Evolutionary conservation across 2,888 invertebrate genomes (phyloP), one percentile per base, ranked within the genome.

Genomic region (Drosophila subquinaria): DNA sequence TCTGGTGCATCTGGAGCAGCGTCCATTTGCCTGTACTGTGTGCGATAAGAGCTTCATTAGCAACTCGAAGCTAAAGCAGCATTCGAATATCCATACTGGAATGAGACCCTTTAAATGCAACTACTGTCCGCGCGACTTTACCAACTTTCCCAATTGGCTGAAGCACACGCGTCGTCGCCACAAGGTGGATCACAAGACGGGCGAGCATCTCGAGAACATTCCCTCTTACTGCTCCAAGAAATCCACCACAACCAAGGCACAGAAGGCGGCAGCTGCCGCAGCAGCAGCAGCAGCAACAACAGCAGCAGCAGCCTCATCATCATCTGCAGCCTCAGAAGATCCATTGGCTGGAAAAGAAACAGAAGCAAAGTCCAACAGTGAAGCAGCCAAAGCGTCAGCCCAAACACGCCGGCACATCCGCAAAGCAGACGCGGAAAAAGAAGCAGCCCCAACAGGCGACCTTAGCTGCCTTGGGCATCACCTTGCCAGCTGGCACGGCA

Each of bases 141-240:
- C 94, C 11, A 94, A 94, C 81, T 94, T 94, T 81, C 94, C 94
- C 11, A 95, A 95, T 81, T 94, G 94, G 94, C 87, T 94, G 48
- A 95, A 95, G 81, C 95, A 95, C 72, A 94, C 94, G 0, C 92
- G 94, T 47, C 92, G 94, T 78, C 93, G 94, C 48, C 95, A 95
- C 79, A 94, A 93, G 69, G 92, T 93, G n/a, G 93, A 93, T 76
- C 93, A 93, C 61, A 93, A 92, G 75, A 93, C 93, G 3, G 93
- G 93, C 43, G 92, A 92, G 81, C 86, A 91, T 62, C 82, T 93
- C 33, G 91, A 92, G 73, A 92, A 92, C 74, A 91, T 93, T 79
- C 93, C 93, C 35, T 91, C 92, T 9, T 93, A 93, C 71, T 92
- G 92, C 69, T 91, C 92, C 3, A 92, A 92, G 63, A 92, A 92